These are phyloP conservation scores for Parnassius glacialis DNA, from an alignment of 2,888 invertebrate species.

Conservation along the genomic window DNA sequence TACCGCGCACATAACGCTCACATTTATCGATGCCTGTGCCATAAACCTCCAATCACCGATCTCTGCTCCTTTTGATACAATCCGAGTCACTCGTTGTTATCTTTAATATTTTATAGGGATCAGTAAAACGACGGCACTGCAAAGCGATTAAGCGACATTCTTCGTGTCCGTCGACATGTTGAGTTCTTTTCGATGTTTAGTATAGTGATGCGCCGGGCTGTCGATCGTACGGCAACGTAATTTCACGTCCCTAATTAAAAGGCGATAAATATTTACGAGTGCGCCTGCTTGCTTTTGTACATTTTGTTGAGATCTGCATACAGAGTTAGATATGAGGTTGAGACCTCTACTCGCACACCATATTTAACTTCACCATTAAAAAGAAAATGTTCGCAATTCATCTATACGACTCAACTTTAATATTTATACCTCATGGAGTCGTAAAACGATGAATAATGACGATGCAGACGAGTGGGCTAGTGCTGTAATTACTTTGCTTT, in stretches of 20 bases:
- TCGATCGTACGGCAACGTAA: slow-evolving; percentile 61
- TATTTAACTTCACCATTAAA: slow-evolving; percentile 78
- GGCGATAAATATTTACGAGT: slow-evolving; percentile 59
- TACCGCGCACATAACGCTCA: slow-evolving; percentile 57
- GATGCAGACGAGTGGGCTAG: slow-evolving; percentile 75
- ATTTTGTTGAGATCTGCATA: slow-evolving; percentile 57
- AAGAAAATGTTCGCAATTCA: slow-evolving; percentile 79
- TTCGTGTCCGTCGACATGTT: slow-evolving; percentile 42
- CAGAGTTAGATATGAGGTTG: slow-evolving; percentile 58
- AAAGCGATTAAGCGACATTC: slow-evolving; percentile 75
- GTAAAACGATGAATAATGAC: slow-evolving; percentile 81
- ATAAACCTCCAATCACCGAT: slow-evolving; percentile 74
- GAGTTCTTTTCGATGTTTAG: slow-evolving; percentile 43
- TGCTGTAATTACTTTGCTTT: slow-evolving; percentile 76
- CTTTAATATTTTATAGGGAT: slow-evolving; percentile 79
- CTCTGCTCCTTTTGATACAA: slow-evolving; percentile 57
- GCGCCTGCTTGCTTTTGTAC: slow-evolving; percentile 56
- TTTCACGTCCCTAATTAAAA: slow-evolving; percentile 67
- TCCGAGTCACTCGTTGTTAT: slow-evolving; percentile 74
- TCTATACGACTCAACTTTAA: slow-evolving; percentile 79
- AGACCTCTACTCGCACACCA: slow-evolving; percentile 66
- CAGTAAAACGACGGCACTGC: slow-evolving; percentile 77
- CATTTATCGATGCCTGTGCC: slow-evolving; percentile 68
- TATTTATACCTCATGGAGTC: slow-evolving; percentile 80
- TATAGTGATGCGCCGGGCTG: slow-evolving; percentile 44